These are phyloP conservation scores for Cartodere bifasciata DNA, from an alignment of 2,888 invertebrate species.

Conservation along the genomic window DNA sequence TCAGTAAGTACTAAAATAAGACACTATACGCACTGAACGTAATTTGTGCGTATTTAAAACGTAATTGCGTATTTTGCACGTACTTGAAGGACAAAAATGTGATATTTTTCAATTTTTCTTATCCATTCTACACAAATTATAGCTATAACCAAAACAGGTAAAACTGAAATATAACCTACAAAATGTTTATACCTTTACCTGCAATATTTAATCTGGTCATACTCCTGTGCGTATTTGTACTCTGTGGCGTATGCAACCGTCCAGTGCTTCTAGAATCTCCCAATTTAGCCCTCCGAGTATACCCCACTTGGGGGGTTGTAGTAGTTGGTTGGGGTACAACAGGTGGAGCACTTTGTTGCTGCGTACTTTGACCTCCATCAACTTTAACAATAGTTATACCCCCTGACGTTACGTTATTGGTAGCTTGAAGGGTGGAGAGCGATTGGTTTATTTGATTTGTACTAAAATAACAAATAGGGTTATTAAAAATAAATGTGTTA, in stretches of 20 bases:
- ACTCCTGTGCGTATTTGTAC: slow-evolving; percentile 60
- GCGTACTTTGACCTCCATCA: slow-evolving; percentile 35
- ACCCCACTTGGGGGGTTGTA: slow-evolving; percentile 30
- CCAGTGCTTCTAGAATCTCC: slow-evolving; percentile 68
- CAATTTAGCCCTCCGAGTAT: slow-evolving; percentile 50
- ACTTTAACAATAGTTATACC: slow-evolving; percentile 72
- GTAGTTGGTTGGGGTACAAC: slow-evolving; percentile 18
- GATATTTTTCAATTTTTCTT: too few species aligned
- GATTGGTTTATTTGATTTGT: slow-evolving; percentile 27
- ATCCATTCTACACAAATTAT: too few species aligned
- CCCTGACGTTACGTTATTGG: slow-evolving; percentile 52
- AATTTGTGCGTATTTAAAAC: too few species aligned
- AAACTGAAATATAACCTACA: too few species aligned
- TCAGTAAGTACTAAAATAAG: too few species aligned
- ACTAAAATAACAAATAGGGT: slow-evolving; percentile 24
- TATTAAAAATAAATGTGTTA: neutral
- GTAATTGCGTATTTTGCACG: too few species aligned
- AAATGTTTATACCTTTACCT: slow-evolving; percentile 30
- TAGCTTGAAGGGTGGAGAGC: slow-evolving; percentile 16
- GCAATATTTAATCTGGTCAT: slow-evolving; percentile 68
- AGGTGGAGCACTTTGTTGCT: slow-evolving; percentile 13
- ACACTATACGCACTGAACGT: too few species aligned
- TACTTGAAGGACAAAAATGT: too few species aligned
- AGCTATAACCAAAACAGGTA: too few species aligned
- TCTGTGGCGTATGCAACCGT: slow-evolving; percentile 54